phyloP scores from a whole-genome alignment of 2,113 vertebrate species.

The Struthidea cinerea region DNA sequence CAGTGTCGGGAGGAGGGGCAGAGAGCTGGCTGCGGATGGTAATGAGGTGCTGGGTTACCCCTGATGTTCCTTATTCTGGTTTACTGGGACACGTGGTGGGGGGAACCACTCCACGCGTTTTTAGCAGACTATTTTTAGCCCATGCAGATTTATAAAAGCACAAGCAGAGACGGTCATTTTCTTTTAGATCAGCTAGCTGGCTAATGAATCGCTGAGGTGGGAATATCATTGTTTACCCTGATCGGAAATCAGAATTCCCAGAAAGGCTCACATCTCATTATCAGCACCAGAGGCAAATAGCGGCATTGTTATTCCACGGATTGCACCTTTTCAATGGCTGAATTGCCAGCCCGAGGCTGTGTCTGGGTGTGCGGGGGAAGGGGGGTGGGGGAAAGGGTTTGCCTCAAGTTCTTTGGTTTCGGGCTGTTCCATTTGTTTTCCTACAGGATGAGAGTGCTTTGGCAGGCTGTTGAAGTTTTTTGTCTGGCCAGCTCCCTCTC shows the following conservation, averaged over 20 bases:
- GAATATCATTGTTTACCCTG: neutral
- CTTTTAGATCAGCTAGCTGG: too few relatives aligned
- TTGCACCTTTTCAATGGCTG: neutral
- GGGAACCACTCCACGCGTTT: rapidly evolving
- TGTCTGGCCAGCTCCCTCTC: neutral
- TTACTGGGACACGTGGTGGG: neutral
- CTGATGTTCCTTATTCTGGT: rapidly evolving
- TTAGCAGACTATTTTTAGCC: neutral
- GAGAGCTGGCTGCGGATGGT: rapidly evolving
- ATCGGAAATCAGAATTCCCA: neutral
- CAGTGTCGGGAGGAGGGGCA: neutral
- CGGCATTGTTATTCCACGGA: neutral
- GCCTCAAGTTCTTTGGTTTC: neutral
- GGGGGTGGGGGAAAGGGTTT: neutral
- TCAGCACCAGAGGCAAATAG: neutral
- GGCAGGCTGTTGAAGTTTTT: neutral
- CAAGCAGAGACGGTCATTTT: neutral
- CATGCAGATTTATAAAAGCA: rapidly evolving
- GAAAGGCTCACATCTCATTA: neutral
- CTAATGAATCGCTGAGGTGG: neutral
- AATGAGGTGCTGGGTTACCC: neutral
- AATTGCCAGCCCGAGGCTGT: neutral
- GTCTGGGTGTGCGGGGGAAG: neutral
- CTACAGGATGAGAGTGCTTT: neutral
- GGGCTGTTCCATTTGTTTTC: neutral